These are phyloP conservation scores for Antigone vipio DNA, from an alignment of 2,113 vertebrate species.

Conservation along the genomic window DNA sequence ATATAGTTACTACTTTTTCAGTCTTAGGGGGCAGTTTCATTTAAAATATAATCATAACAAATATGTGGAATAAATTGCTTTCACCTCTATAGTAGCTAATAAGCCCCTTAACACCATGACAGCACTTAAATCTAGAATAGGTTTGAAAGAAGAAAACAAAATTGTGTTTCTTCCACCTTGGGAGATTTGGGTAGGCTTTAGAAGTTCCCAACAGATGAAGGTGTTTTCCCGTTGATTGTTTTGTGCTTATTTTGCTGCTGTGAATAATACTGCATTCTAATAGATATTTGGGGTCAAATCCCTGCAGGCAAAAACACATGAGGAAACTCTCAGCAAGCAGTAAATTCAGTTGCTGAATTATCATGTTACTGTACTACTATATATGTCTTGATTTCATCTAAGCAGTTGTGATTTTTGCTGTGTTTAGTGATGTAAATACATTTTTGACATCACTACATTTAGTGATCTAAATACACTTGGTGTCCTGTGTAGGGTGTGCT, in stretches of 20 bases:
- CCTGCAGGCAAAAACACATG: not conserved
- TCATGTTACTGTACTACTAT: not conserved
- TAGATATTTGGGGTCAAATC: not conserved
- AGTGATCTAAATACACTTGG: not conserved
- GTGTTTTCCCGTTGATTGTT: not conserved
- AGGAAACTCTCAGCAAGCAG: not conserved
- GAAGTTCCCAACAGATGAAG: not conserved
- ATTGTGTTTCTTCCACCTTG: not conserved
- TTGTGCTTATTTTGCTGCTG: not conserved
- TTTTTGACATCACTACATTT: not conserved
- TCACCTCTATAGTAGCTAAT: not conserved
- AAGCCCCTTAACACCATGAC: not conserved
- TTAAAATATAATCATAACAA: not conserved
- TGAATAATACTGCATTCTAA: not conserved
- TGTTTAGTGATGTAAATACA: not conserved
- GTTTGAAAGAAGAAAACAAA: slow-evolving; percentile 16
- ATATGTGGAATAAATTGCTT: slow-evolving; percentile 23
- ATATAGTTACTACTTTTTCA: not conserved
- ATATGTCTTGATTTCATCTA: not conserved
- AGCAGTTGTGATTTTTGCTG: not conserved
- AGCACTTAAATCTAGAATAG: not conserved
- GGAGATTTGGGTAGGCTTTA: not conserved
- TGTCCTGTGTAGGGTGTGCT: not conserved
- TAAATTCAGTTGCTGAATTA: not conserved
- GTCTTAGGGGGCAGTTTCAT: not conserved